Base-by-base conservation (phyloP, 2,113 vertebrate genomes). In the Pachypanchax playfairii region DNA sequence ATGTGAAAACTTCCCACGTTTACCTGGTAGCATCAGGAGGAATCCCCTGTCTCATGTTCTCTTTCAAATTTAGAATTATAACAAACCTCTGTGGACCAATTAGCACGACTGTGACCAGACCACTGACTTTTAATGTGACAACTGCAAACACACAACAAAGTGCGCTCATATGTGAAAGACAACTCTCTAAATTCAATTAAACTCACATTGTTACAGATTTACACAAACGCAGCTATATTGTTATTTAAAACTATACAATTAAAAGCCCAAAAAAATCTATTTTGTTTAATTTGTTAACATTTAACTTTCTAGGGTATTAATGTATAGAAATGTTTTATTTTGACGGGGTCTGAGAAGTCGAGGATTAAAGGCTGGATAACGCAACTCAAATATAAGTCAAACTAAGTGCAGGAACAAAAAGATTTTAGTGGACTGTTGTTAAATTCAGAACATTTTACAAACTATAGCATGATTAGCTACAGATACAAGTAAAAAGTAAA, bases 21-120 rank as follows among this genome's bases (percentile, higher is more conserved):
- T 14, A 33, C 18, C 18, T 26, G 44, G 44, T 24, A 43, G 61
- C 41, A 61, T 33, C 31, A 6, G 31, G n/a, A n/a, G n/a, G n/a
- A n/a, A n/a, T n/a, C n/a, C n/a, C n/a, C 51, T 66, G 48, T 59
- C 55, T 62, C 26, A 52, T 47, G 25, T 61, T 51, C 14, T 61
- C 51, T 46, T 75, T 52, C 5, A 17, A 33, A 50, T 61, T 20
- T 13, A n/a, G n/a, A n/a, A n/a, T n/a, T n/a, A 48, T 28, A 58
- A 55, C 39, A 64, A 77, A 70, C 47, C 70, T 82, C 65, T 55
- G 20, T 13, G 18, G 70, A 41, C 57, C 65, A 82, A 76, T 83
- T 84, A 67, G 63, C 36, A 46, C 33, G 48, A 21, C 42, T 67
- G 53, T 58, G 69, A 84, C 63, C 21, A 15, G 41, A 79, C 71